Base-by-base conservation (phyloP, 2,113 vertebrate genomes). In the Elephas maximus region DNA sequence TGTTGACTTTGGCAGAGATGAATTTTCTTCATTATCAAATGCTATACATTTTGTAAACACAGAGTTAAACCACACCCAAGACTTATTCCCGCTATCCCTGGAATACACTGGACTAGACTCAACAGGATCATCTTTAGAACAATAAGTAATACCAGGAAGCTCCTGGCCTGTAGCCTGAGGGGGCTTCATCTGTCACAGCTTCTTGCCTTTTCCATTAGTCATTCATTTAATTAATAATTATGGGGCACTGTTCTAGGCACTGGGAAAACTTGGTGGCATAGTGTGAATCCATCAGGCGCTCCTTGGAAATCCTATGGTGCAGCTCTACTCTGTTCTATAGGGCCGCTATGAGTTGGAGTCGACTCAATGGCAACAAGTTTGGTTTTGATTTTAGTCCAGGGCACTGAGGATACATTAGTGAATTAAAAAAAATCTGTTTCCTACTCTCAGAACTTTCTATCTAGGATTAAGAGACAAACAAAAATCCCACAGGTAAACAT, bases 1-100 rank as follows among this genome's bases (percentile, higher is more conserved):
- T 81, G 60, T 77, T 92, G 89, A 95, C 48, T 51, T 85, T 92
- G 85, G 77, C 85, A 96, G 60, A 92, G 41, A 51, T 81, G 5
- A 87, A 80, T 65, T 77, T 92, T 28, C 82, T n/a, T 87, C 62
- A 14, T 23, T 77, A 24, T 76, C 28, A 81, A 86, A 73, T 60
- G 20, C 33, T 78, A 73, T 53, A n/a, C 60, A 88, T 89, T 86
- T 82, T 93, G 48, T 73, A 94, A 82, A 93, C 26, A 94, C 37
- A 45, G 24, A 90, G 60, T 83, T 73, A 92, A 91, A 88, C 33
- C 33, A 90, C 45, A 77, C 10, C 28, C 48, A 76, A 90, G 51
- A 37, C 44, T 21, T 80, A 78, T 23, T 45, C 24, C 57, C 80
- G 48, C 74, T 51, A 26, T 77, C 41, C 33, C 76, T 71, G 11